Base-by-base conservation (phyloP, 2,888 invertebrate species). In the Eupsilia transversa region DNA sequence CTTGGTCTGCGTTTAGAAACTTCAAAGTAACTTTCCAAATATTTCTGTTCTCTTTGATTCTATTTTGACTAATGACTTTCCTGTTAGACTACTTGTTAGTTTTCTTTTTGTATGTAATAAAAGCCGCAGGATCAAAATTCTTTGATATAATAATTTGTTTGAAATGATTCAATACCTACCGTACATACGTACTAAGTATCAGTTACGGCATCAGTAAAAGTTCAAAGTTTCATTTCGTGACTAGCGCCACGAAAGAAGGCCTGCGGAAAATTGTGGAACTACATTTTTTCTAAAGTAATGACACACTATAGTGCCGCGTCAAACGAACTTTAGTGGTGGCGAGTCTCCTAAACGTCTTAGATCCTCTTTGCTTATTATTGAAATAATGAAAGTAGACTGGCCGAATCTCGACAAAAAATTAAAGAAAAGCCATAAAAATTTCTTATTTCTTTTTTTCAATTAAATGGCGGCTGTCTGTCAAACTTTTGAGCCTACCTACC, bases 1-100 rank as follows among this genome's bases (percentile, higher is more conserved):
- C 69, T 63, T 49, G 10, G 61, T 38, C 54, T 67, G 54, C 66
- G 64, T 76, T 79, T 65, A 72, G 52, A 64, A 72, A 78, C 83
- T 74, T 87, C 87, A 87, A 87, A 87, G 87, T 70, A 57, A 73
- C 59, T 79, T 80, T 76, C 59, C 63, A 78, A 82, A 77, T 83
- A 82, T 72, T 79, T 86, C 63, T 57, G 77, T 82, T 66, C 74
- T 66, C 86, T 87, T 87, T 87, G 84, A 86, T 84, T 84, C 78
- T 86, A 84, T 87, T 86, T 85, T 74, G 76, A 85, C 83, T 87
- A 86, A 86, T 79, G 86, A 78, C 75, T 79, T 87, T 87, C 86
- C 82, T 86, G 87, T 84, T 59, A 63, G 59, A 80, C 68, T 59
- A 59, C 49, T 69, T 63, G 35, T 30, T 52, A 30, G n/a, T 27